Evolutionary conservation across 2,888 invertebrate genomes (phyloP), one percentile per base, ranked within the genome.

Genomic region (Eupithecia subfuscata): DNA sequence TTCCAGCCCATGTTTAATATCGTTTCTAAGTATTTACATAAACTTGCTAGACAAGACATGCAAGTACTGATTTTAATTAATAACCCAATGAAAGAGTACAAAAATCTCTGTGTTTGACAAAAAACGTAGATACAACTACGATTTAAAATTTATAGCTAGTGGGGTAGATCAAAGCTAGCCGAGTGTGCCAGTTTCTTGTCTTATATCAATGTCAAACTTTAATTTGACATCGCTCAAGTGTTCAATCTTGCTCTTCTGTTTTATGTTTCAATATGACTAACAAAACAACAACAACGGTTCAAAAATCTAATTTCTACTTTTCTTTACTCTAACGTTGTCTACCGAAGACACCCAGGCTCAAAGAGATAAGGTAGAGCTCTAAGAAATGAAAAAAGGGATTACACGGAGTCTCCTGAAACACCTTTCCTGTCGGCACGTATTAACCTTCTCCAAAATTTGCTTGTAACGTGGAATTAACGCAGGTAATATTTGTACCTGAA

Each of bases 81-180:
- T 43, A 68, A n/a, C 12, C n/a, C 11, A 67, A 6, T 34, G 64
- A 11, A n/a, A 67, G 67, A n/a, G 67, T 43, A 40, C 43, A 34
- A n/a, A 43, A 69, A 48, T 43, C 25, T 52, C 22, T 68, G 40
- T 74, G 65, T 56, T 70, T 45, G 40, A 64, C 22, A 30, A 63
- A 40, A 45, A 73, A 45, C 9, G 52, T 56, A 69, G 18, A 4
- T 45, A 64, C 45, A 72, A 37, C 68, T 65, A 65, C 43, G 56
- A 69, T 71, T 69, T 63, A 48, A 70, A 70, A 72, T 77, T 74
- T 69, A 72, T 72, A 74, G 74, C 69, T 68, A 65, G 72, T 68
- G 69, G 73, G 63, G 64, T 43, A 86, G 85, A 88, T 89, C 88
- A 89, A 89, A 89, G 89, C 84, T 81, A 81, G 80, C 82, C 77